A percentile compares a stretch with the other conserved stretches of the same genome.
Conservation (phyloP, 2,113 vertebrate genomes). For the Aegotheles bennettii region DNA sequence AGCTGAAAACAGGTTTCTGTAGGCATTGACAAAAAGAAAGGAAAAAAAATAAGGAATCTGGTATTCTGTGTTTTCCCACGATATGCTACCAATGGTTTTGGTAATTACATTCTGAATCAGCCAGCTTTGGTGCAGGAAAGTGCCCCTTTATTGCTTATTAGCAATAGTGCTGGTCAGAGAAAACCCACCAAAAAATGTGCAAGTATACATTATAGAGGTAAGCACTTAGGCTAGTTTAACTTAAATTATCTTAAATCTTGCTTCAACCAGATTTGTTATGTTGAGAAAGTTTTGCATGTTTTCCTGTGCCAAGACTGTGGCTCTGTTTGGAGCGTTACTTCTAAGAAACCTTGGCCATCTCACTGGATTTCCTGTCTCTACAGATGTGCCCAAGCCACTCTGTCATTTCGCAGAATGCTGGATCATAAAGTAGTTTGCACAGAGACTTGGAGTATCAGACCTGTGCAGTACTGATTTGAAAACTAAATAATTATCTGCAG, state of each 20-base stretch:
- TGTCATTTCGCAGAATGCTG: background rate
- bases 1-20: background rate
- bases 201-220: background rate
- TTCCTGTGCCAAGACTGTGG: background rate
- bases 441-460: background rate
- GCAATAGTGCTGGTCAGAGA: background rate
- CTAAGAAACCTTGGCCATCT: background rate
- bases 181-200: background rate
- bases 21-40: too few species aligned
- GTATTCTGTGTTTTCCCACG: background rate
- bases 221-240: background rate
- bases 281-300: background rate
- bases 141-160: background rate
- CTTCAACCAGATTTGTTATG: background rate
- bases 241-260: background rate
- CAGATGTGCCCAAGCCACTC: background rate
- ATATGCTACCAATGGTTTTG: background rate
- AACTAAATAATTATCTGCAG: background rate
- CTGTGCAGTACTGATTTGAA: background rate
- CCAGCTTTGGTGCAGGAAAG: background rate
- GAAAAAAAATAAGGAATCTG: too few species aligned
- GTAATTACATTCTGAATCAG: background rate
- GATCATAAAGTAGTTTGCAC: background rate
- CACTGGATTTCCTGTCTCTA: background rate
- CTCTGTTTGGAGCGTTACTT: background rate